Percentiles rank a stretch among this genome's conserved stretches.
These are phyloP conservation scores for Spodoptera littoralis DNA, from an alignment of 2,888 invertebrate species.

Conservation along the genomic window DNA sequence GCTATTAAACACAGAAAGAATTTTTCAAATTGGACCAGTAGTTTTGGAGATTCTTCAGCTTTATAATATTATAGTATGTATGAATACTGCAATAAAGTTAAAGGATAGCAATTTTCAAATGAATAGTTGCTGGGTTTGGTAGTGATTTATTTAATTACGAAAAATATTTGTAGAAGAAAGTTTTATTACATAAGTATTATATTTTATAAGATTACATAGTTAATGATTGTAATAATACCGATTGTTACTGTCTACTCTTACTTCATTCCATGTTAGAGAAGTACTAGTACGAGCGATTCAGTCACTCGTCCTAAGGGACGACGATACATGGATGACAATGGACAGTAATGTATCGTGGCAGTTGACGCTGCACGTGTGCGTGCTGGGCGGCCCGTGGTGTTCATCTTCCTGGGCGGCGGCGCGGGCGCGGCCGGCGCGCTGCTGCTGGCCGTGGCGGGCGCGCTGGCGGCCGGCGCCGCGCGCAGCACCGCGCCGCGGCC, in stretches of 20 bases:
- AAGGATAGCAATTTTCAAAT: too few species aligned
- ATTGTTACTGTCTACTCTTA: too few species aligned
- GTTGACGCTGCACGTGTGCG: conserved; percentile 84
- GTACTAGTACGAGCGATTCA: background rate
- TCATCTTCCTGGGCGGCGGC: conserved; percentile 90
- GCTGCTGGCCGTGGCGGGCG: conserved; percentile 55
- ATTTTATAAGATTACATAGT: background rate
- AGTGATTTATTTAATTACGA: too few species aligned
- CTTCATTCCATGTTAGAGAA: too few species aligned
- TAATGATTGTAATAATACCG: background rate
- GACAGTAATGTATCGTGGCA: too few species aligned
- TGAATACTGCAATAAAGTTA: too few species aligned
- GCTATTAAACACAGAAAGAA: too few species aligned
- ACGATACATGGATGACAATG: background rate
- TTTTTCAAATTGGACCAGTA: too few species aligned
- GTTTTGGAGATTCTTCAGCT: too few species aligned
- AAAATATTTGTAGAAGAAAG: too few species aligned
- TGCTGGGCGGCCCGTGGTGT: conserved; percentile 90
- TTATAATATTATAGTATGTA: too few species aligned
- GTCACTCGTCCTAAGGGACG: background rate
- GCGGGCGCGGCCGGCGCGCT: conserved; percentile 59
- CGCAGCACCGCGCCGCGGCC: background rate
- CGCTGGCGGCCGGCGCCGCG: conserved; percentile 46
- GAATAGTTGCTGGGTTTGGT: too few species aligned
- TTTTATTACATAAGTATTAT: background rate